Evolutionary conservation across 2,113 vertebrate genomes (phyloP), one percentile per base, ranked within the genome.

Genomic region (Atherinomorus stipes): DNA sequence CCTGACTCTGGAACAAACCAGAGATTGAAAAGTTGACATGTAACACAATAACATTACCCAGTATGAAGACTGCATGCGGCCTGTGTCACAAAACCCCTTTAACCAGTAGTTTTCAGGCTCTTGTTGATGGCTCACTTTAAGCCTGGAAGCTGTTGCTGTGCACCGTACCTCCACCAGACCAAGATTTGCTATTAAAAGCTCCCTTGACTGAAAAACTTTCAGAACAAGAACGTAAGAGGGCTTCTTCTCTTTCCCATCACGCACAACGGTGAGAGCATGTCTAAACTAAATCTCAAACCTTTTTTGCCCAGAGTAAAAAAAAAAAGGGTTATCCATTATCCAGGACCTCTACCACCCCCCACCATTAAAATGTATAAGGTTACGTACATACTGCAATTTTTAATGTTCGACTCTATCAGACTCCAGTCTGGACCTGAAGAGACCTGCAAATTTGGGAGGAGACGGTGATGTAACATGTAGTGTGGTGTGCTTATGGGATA

Each of bases 1-100:
- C 23, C 31, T 34, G 45, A 71, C 49, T 57, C 60, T 64, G 51
- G 26, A 44, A 52, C 25, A 76, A 63, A 45, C 13, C 7, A 71
- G 34, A 44, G 37, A 63, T 7, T 13, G 49, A 23, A 60, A 65
- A 47, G 50, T n/a, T 59, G 47, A 65, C 42, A 54, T 19, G 25
- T 31, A 59, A 26, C 34, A 47, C 25, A 45, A 51, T 56, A 64
- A 19, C 5, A 37, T 22, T 21, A 11, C 18, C 34, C 21, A 37
- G 52, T 12, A 47, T 40, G 11, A 59, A 65, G 18, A 45, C 47
- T 58, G 21, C 8, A 37, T 51, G 34, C 18, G 47, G 16, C 45
- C 1, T 44, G 51, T 56, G 40, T 26, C 34, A 15, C 28, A 34
- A 34, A 34, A 9, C 2, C 9, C 7, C 26, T 28, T 16, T 64